These are phyloP conservation scores for Drosophila formosana DNA, from an alignment of 2,888 invertebrate species.

Conservation along the genomic window DNA sequence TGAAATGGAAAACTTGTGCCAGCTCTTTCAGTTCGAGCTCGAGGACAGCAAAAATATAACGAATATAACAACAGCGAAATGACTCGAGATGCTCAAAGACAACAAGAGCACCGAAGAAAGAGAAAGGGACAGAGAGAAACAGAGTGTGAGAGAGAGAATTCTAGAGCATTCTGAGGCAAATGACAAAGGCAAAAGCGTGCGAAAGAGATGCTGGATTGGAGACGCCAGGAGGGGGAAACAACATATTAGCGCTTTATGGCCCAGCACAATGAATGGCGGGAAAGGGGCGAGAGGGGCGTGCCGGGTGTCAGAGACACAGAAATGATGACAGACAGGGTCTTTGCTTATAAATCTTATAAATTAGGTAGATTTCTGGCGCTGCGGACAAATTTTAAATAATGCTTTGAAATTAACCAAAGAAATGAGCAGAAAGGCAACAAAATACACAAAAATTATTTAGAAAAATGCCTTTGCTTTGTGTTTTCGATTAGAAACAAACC, in stretches of 20 bases:
- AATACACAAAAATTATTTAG: conserved; percentile 9
- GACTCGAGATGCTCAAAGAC: conserved; percentile 21
- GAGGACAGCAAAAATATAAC: conserved; percentile 30
- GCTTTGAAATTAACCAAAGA: conserved; percentile 30
- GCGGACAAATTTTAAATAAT: conserved; percentile 39
- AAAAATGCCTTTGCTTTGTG: conserved; percentile 18
- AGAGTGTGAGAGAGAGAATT: background rate
- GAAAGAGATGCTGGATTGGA: conserved; percentile 16
- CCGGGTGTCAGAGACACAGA: conserved; percentile 13
- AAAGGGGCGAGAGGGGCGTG: background rate
- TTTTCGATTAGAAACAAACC: conserved; percentile 19
- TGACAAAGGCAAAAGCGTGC: background rate
- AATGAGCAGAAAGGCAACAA: conserved; percentile 12
- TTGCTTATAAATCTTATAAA: conserved; percentile 58
- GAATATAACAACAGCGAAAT: conserved; percentile 32
- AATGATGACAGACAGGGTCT: conserved; percentile 48
- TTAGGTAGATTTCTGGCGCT: conserved; percentile 46
- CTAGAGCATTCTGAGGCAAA: conserved; percentile 2
- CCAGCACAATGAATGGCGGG: conserved; percentile 34
- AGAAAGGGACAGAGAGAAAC: background rate
- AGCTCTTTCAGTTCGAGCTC: conserved; percentile 8
- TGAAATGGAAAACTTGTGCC: conserved; percentile 33
- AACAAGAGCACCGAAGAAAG: background rate
- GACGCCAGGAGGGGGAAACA: conserved; percentile 22
- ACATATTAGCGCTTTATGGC: conserved; percentile 69